Evolutionary conservation across 2,888 invertebrate genomes (phyloP), one percentile per base, ranked within the genome.

Genomic region (Noctua comes): DNA sequence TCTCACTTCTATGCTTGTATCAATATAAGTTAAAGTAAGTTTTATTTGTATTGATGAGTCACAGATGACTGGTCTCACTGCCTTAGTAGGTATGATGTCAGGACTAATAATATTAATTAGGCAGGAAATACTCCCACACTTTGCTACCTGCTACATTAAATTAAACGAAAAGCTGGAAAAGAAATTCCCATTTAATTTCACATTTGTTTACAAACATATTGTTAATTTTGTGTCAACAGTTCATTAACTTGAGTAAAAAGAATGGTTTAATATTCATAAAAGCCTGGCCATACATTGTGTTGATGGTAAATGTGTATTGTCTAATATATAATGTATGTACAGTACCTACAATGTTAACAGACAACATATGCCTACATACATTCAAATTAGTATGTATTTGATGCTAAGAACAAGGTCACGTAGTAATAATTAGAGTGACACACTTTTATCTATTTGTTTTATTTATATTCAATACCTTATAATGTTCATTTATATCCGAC

Each of bases 21-120:
- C n/a, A 68, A 68, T 72, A 57, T 36, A 76, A 64, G 13, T 18
- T 36, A 11, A 5, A 51, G 21, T 57, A 59, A 40, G 6, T n/a
- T 72, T 62, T 76, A 16, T 76, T 76, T 80, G 10, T 68, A 68
- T 18, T n/a, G 21, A 16, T 84, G 79, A 84, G 73, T 84, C 83
- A 79, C 36, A 36, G 24, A 76, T 83, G 76, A 79, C 83, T 73
- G 71, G 68, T 69, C 59, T 71, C 36, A n/a, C 1, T n/a, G 43
- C 43, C 51, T 40, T 71, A 27, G 27, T 65, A 81, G 36, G 40
- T 36, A 65, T 84, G 85, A 85, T 82, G 77, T 82, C 83, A 84
- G 73, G 2, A 69, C 24, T 40, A 65, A 65, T 18, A 59, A 43
- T 24, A 31, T 31, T 51, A n/a, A 24, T 11, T 69, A 16, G 3